These are phyloP conservation scores for Gracilinanus agilis DNA, from an alignment of 2,113 vertebrate species.

Conservation along the genomic window DNA sequence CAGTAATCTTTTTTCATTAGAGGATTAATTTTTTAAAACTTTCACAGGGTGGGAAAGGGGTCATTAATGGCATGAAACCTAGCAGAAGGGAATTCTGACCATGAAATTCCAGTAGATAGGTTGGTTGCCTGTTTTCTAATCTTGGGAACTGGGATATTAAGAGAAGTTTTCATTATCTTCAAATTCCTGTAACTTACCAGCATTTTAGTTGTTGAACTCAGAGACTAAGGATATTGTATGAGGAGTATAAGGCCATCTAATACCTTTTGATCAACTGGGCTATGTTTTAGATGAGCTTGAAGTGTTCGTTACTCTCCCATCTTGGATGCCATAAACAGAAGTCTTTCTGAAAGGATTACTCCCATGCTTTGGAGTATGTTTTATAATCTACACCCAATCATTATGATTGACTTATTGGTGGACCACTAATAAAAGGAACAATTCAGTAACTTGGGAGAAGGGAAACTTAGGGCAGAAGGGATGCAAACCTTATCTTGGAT, in stretches of 20 bases:
- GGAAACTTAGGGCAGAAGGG: not conserved
- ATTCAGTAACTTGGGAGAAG: not conserved
- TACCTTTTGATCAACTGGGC: too few species aligned
- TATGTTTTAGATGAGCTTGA: too few species aligned
- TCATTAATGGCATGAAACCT: not conserved
- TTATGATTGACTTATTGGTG: not conserved
- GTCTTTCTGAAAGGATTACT: too few species aligned
- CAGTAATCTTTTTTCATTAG: not conserved
- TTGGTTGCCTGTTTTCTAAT: not conserved
- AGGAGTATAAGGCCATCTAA: not conserved
- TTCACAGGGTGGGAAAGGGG: not conserved
- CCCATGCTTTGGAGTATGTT: too few species aligned
- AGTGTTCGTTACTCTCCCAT: too few species aligned
- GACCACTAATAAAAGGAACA: not conserved
- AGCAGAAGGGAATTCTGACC: not conserved
- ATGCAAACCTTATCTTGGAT: not conserved
- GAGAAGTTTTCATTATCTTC: not conserved
- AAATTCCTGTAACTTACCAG: not conserved
- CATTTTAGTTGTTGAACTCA: not conserved
- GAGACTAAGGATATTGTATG: not conserved
- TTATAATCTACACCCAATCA: not conserved
- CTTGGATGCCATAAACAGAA: too few species aligned
- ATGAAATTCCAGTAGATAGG: not conserved
- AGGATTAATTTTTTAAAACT: not conserved
- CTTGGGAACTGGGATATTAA: not conserved